These are phyloP conservation scores for Drosophila pseudoobscura DNA, from an alignment of 1,140 invertebrate species.

Conservation along the genomic window DNA sequence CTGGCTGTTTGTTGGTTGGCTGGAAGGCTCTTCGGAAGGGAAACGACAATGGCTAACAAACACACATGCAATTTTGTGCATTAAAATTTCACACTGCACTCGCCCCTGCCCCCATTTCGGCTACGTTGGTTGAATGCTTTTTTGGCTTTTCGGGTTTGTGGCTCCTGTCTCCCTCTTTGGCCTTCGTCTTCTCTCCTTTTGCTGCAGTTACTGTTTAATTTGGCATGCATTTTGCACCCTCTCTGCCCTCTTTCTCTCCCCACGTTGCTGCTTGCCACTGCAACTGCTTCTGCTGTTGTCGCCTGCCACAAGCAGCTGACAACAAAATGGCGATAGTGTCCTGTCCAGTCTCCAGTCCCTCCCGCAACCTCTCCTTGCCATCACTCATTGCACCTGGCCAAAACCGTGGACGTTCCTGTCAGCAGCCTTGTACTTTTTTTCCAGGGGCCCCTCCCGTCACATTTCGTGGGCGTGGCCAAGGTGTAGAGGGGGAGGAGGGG, in stretches of 20 bases:
- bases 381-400: slow-evolving; percentile 44
- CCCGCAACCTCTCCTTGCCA: background rate
- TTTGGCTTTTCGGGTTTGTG: slow-evolving; percentile 55
- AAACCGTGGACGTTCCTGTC: slow-evolving; percentile 43
- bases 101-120: slow-evolving; percentile 3
- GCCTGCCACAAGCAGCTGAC: slow-evolving; percentile 73
- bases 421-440: slow-evolving; percentile 32
- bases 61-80: slow-evolving; percentile 67
- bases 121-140: slow-evolving; percentile 64
- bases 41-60: slow-evolving; percentile 23
- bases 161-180: slow-evolving; percentile 19
- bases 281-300: slow-evolving; percentile 49
- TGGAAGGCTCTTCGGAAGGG: slow-evolving; percentile 29
- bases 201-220: slow-evolving; percentile 58
- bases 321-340: slow-evolving; percentile 69
- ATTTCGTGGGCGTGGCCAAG: slow-evolving; percentile 22
- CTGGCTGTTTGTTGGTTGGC: slow-evolving; percentile 66
- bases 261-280: background rate
- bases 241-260: slow-evolving; percentile 1
- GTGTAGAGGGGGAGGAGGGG: background rate
- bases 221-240: slow-evolving; percentile 53
- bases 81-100: slow-evolving; percentile 74
- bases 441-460: too few species aligned
- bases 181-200: slow-evolving; percentile 23
- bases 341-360: background rate